Evolutionary conservation across 2,797 vertebrate species (phyloP), one percentile per base, ranked within the genome.

Genomic region (Toxotes lorentzi): DNA sequence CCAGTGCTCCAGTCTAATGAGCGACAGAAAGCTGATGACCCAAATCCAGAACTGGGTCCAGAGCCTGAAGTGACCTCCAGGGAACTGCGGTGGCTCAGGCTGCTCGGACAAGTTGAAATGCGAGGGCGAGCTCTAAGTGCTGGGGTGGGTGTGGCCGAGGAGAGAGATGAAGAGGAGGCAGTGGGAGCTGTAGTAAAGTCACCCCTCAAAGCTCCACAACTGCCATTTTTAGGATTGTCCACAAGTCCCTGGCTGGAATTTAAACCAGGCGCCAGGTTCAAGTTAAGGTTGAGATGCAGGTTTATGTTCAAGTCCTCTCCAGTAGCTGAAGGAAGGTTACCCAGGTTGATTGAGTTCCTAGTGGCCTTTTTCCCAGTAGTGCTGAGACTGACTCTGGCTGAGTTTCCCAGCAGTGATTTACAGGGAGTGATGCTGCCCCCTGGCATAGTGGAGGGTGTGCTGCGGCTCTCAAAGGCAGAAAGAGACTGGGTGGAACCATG

Each of bases 341-440:
- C 95, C 35, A 96, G 90, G 81, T 96, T 96, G 83, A 96, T 96
- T 10, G 95, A 96, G 85, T 96, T 96, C 79, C 95, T 91, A n/a
- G 90, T 95, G 43, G 94, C 91, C 70, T 90, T 95, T 79, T 96
- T 96, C 5, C 94, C 93, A 0, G 84, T 84, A 32, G 91, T 90
- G 65, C 93, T 95, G 41, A 95, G 90, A 74, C 88, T 94, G 45
- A 95, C 92, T 86, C 94, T 88, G n/a, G 93, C 93, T 0, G 94
- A 92, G 83, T 95, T 95, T n/a, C 95, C 95, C 41, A 95, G 67
- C 60, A 95, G 80, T 24, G 95, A 96, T 79, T 95, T 95, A 41
- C 92, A 93, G 35, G 95, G 94, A 35, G 94, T 95, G 73, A 89
- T 50, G 66, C 81, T 92, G 45, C 91, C 88, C 13, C 87, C 92